Base-by-base conservation (phyloP, 1,140 invertebrate species). In the Argopecten irradians region DNA sequence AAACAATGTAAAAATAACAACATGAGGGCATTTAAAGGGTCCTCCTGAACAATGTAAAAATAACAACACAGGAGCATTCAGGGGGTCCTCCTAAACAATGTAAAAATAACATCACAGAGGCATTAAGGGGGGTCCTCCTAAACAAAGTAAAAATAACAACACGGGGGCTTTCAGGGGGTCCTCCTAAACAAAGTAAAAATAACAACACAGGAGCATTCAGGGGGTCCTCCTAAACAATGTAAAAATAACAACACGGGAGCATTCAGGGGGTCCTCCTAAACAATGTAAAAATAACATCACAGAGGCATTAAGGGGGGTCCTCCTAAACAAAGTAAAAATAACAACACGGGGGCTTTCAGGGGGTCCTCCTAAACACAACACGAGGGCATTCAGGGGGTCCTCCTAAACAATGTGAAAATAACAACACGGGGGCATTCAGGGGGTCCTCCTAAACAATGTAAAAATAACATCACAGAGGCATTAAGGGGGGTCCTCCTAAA, bases 21-120 rank as follows among this genome's bases (percentile, higher is more conserved):
- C 36, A 39, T 13, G 5, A 13, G n/a, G n/a, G n/a, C n/a, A n/a
- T n/a, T n/a, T 39, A 8, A 39, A 98, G 0, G 97, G 97, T 9
- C 97, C 97, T 0, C 98, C 98, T 0, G 98, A 98, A 13, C 97
- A 96, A 84, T 98, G 98, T 0, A 98, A 96, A 98, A 98, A 98
- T 22, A 98, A 94, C 22, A 98, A 95, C 89, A 98, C 96, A 0
- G 98, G 98, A 39, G 94, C 94, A 82, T 92, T 93, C n/a, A 83
- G 86, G 33, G 94, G 91, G 35, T 92, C 87, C 34, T 41, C 88
- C 93, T 94, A 43, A 89, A 90, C 9, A 82, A 22, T 32, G 55
- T 33, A 46, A 34, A 33, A 34, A 55, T 13, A 33, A 9, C 83
- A 35, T 13, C n/a, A 85, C 16, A 34, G 33, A 13, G 35, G n/a